Conservation (phyloP, 2,888 invertebrate genomes). For the Ptychoptera contaminata region DNA sequence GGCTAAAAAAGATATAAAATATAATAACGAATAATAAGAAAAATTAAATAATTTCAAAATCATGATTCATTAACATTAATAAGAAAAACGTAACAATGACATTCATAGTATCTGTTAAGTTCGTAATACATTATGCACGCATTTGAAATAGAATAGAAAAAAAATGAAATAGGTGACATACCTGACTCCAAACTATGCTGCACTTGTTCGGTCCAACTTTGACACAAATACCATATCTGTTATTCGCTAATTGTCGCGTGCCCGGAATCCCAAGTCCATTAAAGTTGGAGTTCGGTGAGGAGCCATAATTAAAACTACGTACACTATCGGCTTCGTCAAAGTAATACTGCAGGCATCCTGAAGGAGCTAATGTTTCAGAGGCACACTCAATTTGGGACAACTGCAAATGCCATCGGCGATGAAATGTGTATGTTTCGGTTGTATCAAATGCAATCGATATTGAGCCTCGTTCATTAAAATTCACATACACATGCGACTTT, state of each 20-base stretch:
- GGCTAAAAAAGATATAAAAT: neutral
- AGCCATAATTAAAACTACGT: conserved; percentile 60
- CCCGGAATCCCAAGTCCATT: conserved; percentile 40
- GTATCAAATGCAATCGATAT: conserved; percentile 54
- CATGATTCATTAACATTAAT: too few relatives aligned
- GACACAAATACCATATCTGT: conserved; percentile 64
- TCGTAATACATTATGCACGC: conserved; percentile 12
- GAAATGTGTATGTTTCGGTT: conserved; percentile 39
- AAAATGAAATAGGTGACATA: conserved; percentile 12
- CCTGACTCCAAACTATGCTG: conserved; percentile 50
- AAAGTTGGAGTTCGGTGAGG: conserved; percentile 39
- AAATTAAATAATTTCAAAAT: neutral
- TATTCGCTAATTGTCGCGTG: conserved; percentile 52
- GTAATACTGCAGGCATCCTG: conserved; percentile 64
- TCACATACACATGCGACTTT: conserved; percentile 62
- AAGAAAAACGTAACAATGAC: too few relatives aligned
- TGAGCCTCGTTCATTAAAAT: conserved; percentile 50
- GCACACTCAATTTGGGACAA: conserved; percentile 58
- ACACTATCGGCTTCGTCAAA: conserved; percentile 45
- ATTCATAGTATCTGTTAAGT: neutral
- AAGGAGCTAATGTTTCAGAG: conserved; percentile 53
- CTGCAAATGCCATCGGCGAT: conserved; percentile 59
- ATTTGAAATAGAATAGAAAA: conserved; percentile 18
- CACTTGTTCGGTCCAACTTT: conserved; percentile 57
- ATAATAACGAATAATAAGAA: neutral